Percentiles rank a stretch among this genome's conserved stretches.
phyloP scores from a whole-genome alignment of 1,140 invertebrate genomes.

The Sitophilus oryzae region DNA sequence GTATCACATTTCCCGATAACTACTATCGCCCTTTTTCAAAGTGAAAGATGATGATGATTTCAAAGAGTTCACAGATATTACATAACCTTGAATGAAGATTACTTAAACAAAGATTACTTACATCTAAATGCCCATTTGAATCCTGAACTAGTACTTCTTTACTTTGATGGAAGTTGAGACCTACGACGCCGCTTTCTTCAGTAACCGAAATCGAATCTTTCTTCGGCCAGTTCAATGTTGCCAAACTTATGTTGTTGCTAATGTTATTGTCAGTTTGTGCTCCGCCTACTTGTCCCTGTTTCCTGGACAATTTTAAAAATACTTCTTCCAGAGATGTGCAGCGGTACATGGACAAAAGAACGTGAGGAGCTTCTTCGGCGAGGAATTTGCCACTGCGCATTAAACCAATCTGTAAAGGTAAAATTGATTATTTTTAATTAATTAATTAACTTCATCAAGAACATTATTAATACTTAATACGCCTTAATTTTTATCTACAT shows the following conservation, averaged over 20 bases:
- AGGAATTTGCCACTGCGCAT: constrained; percentile 88
- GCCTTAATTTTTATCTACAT: no score
- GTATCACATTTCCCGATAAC: no score
- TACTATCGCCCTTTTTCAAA: no score
- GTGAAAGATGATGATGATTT: no score
- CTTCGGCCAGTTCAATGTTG: constrained; percentile 71
- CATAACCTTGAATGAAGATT: no score
- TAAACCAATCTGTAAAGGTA: constrained; percentile 76
- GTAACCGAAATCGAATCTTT: constrained; percentile 76
- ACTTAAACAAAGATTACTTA: constrained; percentile 25
- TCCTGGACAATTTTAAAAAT: constrained; percentile 82
- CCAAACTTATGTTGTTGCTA: constrained; percentile 71
- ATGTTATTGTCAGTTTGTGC: constrained; percentile 56
- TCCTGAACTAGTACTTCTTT: constrained; percentile 79
- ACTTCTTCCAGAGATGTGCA: constrained; percentile 86
- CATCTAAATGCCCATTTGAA: constrained; percentile 55
- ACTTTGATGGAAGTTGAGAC: constrained; percentile 82
- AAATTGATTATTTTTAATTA: constrained; percentile 2
- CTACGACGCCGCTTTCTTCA: constrained; percentile 77
- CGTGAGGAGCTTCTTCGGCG: constrained; percentile 86
- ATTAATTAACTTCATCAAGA: no score
- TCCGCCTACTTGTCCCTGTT: constrained; percentile 39
- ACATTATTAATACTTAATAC: no score
- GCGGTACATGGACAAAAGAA: constrained; percentile 74
- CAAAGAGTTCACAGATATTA: no score